A percentile compares a stretch with the other conserved stretches of the same genome.
phyloP scores from a whole-genome alignment of 2,113 vertebrate species.

The Anarrhichthys ocellatus region DNA sequence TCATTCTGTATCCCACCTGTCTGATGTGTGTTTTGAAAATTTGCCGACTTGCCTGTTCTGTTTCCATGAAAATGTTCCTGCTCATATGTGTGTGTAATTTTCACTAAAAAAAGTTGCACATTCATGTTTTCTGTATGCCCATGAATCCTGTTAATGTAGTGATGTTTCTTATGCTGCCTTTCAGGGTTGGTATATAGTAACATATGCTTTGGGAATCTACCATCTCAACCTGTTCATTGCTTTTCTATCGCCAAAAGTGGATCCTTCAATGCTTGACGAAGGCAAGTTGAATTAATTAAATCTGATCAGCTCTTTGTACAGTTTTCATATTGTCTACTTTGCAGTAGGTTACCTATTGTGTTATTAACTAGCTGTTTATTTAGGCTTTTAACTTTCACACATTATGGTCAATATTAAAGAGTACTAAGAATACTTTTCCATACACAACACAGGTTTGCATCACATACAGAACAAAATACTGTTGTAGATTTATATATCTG shows the following conservation, averaged over 20 bases:
- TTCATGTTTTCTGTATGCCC: background rate
- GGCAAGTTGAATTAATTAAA: constrained; percentile 63
- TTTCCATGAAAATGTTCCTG: background rate
- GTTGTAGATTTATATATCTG: background rate
- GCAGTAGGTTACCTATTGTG: background rate
- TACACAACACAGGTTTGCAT: background rate
- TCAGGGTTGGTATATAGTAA: constrained; percentile 89
- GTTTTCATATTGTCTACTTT: background rate
- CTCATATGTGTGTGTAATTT: background rate
- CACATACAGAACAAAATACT: background rate
- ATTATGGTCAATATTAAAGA: background rate
- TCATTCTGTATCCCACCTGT: background rate
- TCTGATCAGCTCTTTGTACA: background rate
- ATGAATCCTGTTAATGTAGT: constrained; percentile 12
- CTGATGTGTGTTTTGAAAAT: background rate
- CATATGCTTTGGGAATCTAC: constrained; percentile 88
- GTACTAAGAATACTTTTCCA: background rate
- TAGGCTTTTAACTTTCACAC: background rate
- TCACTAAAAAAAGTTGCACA: background rate
- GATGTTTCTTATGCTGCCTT: constrained; percentile 55
- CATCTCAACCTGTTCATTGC: constrained; percentile 89
- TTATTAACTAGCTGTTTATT: background rate
- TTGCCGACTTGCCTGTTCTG: background rate
- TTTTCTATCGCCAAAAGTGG: constrained; percentile 89
- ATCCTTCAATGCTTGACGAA: constrained; percentile 87